Evolutionary conservation across 30 jellyfish, hydroid and myxozoan genomes (phyloP), one percentile per base, ranked within the genome.

Genomic region (Pseudorhiza aurosa): DNA sequence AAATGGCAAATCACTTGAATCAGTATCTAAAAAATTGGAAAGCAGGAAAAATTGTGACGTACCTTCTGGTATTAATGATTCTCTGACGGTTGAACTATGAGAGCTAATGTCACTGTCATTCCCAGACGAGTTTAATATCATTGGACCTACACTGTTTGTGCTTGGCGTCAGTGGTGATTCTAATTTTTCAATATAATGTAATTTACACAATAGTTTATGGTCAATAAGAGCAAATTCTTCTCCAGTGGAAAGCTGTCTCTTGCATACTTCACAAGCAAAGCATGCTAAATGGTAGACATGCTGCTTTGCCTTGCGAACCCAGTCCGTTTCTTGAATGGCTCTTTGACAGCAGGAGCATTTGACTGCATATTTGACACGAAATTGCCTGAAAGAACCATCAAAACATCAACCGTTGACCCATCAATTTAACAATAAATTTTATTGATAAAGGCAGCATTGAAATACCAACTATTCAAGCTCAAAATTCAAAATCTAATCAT

Each of bases 221-320:
- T 91, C 96, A 39, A 91, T 64, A 1, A 91, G 76, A 2, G 98
- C 98, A 91, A 91, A 91, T 72, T 91, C 98, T 58, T 91, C 98
- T 46, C 98, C 98, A 33, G 98, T 91, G 8, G 98, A 91, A 1
- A 91, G 88, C 65, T 91, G 98, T 64, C 98, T 68, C 77, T 83
- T 83, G 73, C 98, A 91, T 4, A 83, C 93, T 77, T 91, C 98
- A 77, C 98, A 91, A 1, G 98, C 90, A 85, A 91, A 91, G 82
- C 98, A 91, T 21, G 98, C 98, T 53, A 91, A 58, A 65, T 91
- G 98, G 56, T 91, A 91, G 12, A 91, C 98, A 80, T 91, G 78
- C 18, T 79, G 87, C 77, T 85, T 91, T 9, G 98, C 98, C 56
- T 85, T 77, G 46, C 98, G 68, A 29, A 91, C 95, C 98, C 98